Percentiles rank a stretch among this genome's conserved stretches.
Conservation (phyloP, 1,140 invertebrate species). For the Drosophila carrolli region DNA sequence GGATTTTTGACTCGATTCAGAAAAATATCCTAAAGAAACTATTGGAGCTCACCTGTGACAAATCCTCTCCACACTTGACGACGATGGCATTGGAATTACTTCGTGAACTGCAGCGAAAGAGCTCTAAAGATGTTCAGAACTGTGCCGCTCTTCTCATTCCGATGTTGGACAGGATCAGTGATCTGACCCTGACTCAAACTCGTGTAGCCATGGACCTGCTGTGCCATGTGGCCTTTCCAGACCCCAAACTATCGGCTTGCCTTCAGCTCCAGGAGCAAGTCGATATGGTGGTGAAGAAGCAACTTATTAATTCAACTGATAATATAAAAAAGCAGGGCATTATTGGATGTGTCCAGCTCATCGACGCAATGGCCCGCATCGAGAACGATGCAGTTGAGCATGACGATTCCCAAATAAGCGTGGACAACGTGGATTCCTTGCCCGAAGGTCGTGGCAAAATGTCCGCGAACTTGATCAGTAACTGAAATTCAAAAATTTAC, state of each 20-base stretch:
- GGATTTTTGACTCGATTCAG: slow-evolving; percentile 71
- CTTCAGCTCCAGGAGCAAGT: slow-evolving; percentile 87
- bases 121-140: slow-evolving; percentile 73
- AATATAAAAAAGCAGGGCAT: slow-evolving; percentile 85
- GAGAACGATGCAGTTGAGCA: slow-evolving; percentile 19
- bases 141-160: slow-evolving; percentile 80
- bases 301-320: slow-evolving; percentile 86
- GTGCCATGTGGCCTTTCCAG: slow-evolving; percentile 86
- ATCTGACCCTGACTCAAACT: slow-evolving; percentile 86
- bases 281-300: slow-evolving; percentile 87
- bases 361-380: slow-evolving; percentile 81
- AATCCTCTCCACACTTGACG: slow-evolving; percentile 65
- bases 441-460: slow-evolving; percentile 80
- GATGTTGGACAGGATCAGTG: slow-evolving; percentile 87
- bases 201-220: slow-evolving; percentile 85
- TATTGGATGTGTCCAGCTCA: slow-evolving; percentile 84
- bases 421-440: slow-evolving; percentile 65
- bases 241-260: slow-evolving; percentile 82
- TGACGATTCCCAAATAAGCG: slow-evolving; percentile 49
- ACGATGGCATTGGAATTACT: slow-evolving; percentile 70
- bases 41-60: slow-evolving; percentile 77
- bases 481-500: not conserved
- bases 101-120: slow-evolving; percentile 67
- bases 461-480: slow-evolving; percentile 81
- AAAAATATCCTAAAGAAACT: slow-evolving; percentile 74